These are phyloP conservation scores for Emydocephalus ijimae DNA, from an alignment of 2,113 vertebrate genomes.

Conservation along the genomic window DNA sequence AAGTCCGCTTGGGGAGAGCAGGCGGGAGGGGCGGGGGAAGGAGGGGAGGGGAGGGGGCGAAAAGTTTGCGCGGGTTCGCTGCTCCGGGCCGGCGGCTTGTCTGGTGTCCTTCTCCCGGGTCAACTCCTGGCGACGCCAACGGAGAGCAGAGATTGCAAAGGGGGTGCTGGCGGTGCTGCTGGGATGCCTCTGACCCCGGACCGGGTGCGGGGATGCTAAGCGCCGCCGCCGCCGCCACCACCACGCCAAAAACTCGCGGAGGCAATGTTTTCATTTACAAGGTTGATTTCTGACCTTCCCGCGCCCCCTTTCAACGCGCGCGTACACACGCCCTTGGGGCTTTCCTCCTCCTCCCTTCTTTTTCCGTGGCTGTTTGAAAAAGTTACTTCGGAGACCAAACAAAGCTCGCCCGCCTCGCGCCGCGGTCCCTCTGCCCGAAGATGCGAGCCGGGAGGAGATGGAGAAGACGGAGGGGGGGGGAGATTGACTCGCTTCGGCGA, in stretches of 20 bases:
- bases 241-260: slow-evolving; percentile 68
- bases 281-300: slow-evolving; percentile 60
- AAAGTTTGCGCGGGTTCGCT: slow-evolving; percentile 57
- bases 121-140: slow-evolving; percentile 62
- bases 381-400: slow-evolving; percentile 68
- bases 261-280: slow-evolving; percentile 71
- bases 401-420: slow-evolving; percentile 55
- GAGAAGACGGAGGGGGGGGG: slow-evolving; percentile 54
- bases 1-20: not conserved
- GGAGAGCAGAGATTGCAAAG: slow-evolving; percentile 64
- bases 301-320: slow-evolving; percentile 14
- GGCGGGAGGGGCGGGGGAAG: slow-evolving; percentile 35
- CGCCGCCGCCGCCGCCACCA: slow-evolving; percentile 48
- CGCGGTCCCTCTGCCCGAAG: slow-evolving; percentile 58
- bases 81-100: slow-evolving; percentile 8
- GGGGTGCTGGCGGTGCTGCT: slow-evolving; percentile 64
- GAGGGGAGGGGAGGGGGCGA: slow-evolving; percentile 53
- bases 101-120: slow-evolving; percentile 57
- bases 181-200: slow-evolving; percentile 50
- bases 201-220: slow-evolving; percentile 63
- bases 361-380: slow-evolving; percentile 27
- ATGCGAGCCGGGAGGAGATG: slow-evolving; percentile 61
- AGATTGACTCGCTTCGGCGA: slow-evolving; percentile 58
- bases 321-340: slow-evolving; percentile 2
- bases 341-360: slow-evolving; percentile 34